Evolutionary conservation across 2,888 invertebrate genomes (phyloP).

Genomic region (Aphidoletes aphidimyza): DNA sequence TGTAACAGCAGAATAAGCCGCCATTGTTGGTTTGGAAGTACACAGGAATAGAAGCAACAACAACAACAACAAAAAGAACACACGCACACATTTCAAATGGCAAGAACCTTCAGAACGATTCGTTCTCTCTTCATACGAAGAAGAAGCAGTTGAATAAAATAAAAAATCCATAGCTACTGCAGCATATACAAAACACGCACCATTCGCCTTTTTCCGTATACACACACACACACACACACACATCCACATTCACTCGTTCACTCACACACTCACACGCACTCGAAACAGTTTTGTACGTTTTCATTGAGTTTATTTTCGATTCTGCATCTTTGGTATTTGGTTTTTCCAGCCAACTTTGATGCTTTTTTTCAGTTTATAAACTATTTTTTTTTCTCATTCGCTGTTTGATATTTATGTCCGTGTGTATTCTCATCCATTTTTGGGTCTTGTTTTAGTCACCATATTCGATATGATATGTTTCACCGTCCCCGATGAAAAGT

Average conservation of each 20-base stretch:
- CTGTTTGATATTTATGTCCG: not conserved
- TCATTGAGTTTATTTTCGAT: not conserved
- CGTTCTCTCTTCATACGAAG: too few species aligned
- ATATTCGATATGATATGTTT: not conserved
- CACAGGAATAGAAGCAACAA: not conserved
- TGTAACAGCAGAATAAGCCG: conserved; percentile 44
- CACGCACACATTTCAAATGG: conserved; percentile 28
- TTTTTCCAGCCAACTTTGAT: conserved; percentile 34
- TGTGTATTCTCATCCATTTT: conserved; percentile 17
- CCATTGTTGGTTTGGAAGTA: conserved; percentile 38
- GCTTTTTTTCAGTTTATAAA: conserved; percentile 11
- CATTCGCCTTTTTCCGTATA: not conserved
- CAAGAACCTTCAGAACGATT: conserved; percentile 50
- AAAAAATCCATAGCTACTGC: conserved; percentile 39
- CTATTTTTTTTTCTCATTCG: not conserved
- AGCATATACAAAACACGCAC: conserved; percentile 50
- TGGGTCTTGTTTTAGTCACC: not conserved
- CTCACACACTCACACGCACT: not conserved
- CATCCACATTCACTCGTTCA: not conserved
- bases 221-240: not conserved
- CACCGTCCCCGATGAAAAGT: conserved; percentile 16
- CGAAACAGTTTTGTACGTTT: not conserved
- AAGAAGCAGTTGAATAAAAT: too few species aligned
- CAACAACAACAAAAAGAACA: too few species aligned
- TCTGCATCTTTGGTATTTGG: not conserved